Conservation (phyloP, 2,113 vertebrate species). For the Chauna torquata region DNA sequence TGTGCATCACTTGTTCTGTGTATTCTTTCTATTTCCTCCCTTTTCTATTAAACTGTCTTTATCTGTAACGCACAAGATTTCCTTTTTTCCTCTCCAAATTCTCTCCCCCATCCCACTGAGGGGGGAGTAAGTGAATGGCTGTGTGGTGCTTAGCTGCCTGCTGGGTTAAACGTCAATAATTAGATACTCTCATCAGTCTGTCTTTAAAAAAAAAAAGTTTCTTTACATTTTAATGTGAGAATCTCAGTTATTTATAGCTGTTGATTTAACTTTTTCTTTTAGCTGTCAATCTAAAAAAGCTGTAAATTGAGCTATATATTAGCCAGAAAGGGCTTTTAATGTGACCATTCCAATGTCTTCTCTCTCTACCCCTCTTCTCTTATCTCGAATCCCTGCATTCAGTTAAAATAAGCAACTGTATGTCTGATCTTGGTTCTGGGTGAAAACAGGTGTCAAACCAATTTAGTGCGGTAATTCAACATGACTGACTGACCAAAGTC, state of each 20-base stretch:
- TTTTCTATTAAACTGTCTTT: not conserved
- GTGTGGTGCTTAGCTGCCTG: not conserved
- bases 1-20: not conserved
- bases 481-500: not conserved
- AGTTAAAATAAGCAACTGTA: not conserved
- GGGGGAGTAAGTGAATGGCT: too few species aligned
- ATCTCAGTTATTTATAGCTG: not conserved
- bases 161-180: not conserved
- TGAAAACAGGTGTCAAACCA: not conserved
- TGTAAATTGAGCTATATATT: not conserved
- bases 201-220: not conserved
- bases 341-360: not conserved
- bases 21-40: not conserved
- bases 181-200: not conserved
- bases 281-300: not conserved
- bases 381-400: not conserved
- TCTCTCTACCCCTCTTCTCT: not conserved
- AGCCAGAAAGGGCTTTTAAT: not conserved
- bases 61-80: not conserved
- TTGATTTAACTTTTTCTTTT: not conserved
- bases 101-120: not conserved
- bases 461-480: not conserved
- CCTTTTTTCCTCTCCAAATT: too few species aligned
- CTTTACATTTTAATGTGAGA: not conserved
- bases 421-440: not conserved